Evolutionary conservation across 2,113 vertebrate species (phyloP).

Genomic region (Scomber colias): DNA sequence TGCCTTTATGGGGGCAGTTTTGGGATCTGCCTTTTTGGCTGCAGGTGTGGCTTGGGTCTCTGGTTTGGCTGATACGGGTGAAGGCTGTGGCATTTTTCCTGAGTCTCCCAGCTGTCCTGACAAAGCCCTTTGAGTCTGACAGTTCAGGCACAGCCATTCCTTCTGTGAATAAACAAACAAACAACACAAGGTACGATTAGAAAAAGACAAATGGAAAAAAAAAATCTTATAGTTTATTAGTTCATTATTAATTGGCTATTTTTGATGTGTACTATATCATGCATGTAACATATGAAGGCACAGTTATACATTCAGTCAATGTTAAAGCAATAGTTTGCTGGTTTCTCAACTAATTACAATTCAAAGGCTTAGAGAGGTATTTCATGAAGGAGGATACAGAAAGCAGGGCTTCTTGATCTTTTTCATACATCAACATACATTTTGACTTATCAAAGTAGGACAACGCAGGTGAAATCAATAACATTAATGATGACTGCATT

Average conservation of each 20-base stretch:
- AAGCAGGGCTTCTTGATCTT: no score
- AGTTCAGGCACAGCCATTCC: conserved; percentile 98
- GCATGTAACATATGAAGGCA: neutral
- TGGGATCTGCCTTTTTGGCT: conserved; percentile 33
- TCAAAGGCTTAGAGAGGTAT: neutral
- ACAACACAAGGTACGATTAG: conserved; percentile 17
- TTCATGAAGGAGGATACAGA: no score
- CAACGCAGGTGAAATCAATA: no score
- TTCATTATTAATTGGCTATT: neutral
- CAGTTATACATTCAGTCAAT: neutral
- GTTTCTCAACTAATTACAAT: no score
- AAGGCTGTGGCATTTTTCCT: conserved; percentile 81
- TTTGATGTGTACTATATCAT: neutral
- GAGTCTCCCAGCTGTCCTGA: conserved; percentile 89
- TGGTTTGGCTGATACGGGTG: conserved; percentile 62
- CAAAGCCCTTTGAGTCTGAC: conserved; percentile 94
- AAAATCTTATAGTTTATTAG: neutral
- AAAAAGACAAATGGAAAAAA: neutral
- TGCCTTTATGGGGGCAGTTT: conserved; percentile 24
- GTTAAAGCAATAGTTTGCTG: neutral
- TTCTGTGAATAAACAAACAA: conserved; percentile 82
- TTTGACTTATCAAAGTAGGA: no score
- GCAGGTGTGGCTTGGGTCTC: conserved; percentile 43
- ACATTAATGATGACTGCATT: no score
- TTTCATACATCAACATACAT: no score